Percentiles rank a stretch among this genome's conserved stretches.
These are phyloP conservation scores for Formicarius rufipectus DNA, from an alignment of 2,113 vertebrate species.

Conservation along the genomic window DNA sequence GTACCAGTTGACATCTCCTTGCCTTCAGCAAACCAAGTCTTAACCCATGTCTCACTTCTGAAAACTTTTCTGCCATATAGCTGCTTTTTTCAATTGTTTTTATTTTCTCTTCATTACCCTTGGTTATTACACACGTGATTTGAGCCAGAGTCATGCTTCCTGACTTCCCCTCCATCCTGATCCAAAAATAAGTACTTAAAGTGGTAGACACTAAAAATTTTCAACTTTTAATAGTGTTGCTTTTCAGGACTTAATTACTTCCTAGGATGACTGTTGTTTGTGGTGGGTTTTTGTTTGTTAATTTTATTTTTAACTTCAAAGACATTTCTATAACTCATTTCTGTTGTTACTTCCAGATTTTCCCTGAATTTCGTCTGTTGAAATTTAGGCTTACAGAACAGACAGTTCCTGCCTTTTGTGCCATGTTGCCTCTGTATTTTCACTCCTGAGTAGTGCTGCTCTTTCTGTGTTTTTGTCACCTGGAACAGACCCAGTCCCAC, in stretches of 20 bases:
- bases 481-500: fast-evolving
- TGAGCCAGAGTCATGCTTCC: neutral
- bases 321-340: neutral
- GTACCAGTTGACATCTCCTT: neutral
- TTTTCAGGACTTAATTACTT: neutral
- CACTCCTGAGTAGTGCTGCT: neutral
- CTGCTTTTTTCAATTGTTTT: neutral
- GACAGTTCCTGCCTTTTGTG: neutral
- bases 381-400: neutral
- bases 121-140: neutral
- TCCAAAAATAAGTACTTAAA: neutral
- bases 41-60: neutral
- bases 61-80: neutral
- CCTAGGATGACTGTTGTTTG: neutral
- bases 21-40: neutral
- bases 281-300: neutral
- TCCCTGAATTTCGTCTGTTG: neutral
- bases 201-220: neutral
- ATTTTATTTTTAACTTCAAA: neutral
- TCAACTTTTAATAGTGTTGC: neutral
- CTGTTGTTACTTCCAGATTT: neutral
- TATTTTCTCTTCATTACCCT: neutral
- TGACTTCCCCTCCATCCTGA: neutral
- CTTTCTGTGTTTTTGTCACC: neutral
- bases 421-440: neutral